Conservation (phyloP, 2,113 vertebrate genomes). For the Onychorhynchus coronatus region DNA sequence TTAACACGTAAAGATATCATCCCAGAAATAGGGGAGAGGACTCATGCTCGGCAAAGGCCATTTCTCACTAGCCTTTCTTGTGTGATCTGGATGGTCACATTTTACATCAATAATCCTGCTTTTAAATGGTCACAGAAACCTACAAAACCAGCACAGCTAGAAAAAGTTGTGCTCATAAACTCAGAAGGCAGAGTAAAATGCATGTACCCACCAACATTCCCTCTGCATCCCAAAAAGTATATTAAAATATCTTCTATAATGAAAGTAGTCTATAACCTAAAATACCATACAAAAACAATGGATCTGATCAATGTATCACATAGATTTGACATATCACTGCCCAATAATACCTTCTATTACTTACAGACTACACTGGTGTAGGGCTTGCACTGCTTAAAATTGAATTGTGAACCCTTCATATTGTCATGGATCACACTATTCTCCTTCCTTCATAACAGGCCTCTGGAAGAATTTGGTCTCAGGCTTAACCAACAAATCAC, state of each 20-base stretch:
- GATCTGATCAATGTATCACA: neutral
- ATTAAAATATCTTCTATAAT: neutral
- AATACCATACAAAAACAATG: neutral
- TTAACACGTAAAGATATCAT: neutral
- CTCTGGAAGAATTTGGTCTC: neutral
- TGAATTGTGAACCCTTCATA: neutral
- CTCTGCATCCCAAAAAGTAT: neutral
- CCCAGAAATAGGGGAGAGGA: neutral
- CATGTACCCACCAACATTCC: neutral
- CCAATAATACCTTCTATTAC: neutral
- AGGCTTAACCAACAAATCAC: conserved; percentile 7
- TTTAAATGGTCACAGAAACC: neutral
- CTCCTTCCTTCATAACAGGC: neutral
- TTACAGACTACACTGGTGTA: neutral
- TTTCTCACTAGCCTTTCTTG: neutral
- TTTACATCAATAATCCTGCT: neutral
- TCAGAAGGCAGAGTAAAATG: neutral
- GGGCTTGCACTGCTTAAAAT: neutral
- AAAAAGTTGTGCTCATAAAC: neutral
- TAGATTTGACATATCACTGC: neutral
- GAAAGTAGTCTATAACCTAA: neutral
- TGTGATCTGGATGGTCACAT: neutral
- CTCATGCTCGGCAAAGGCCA: neutral
- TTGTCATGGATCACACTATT: neutral
- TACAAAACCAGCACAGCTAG: neutral